A percentile compares a stretch with the other conserved stretches of the same genome.
phyloP scores from a whole-genome alignment of 2,113 vertebrate genomes.

The Prionailurus viverrinus region DNA sequence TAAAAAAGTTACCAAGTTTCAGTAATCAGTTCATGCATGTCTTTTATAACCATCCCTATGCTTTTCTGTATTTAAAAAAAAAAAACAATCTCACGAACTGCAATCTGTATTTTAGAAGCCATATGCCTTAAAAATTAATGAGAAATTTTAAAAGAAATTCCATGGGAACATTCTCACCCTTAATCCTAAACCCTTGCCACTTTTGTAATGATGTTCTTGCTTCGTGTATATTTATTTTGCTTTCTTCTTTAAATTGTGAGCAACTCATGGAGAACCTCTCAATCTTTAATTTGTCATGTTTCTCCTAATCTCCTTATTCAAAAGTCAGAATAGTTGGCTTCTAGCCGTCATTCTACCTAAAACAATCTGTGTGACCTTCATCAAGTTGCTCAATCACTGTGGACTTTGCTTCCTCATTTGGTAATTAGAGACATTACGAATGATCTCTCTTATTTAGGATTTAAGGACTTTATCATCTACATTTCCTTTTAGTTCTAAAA shows the following conservation, averaged over 20 bases:
- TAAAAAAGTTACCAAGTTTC: neutral
- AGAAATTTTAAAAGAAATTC: constrained; percentile 4
- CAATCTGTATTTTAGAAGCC: neutral
- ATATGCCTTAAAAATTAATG: neutral
- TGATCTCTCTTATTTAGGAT: neutral
- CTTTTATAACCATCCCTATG: neutral
- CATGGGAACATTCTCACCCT: neutral
- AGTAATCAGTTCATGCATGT: too few species aligned
- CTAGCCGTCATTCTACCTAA: neutral
- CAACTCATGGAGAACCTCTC: neutral
- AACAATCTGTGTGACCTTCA: neutral
- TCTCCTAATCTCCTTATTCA: neutral
- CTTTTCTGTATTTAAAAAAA: neutral
- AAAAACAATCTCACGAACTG: neutral
- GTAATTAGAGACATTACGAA: neutral
- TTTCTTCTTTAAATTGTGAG: neutral
- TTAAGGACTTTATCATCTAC: neutral
- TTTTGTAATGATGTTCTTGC: neutral
- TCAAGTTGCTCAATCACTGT: neutral
- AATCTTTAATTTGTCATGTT: neutral
- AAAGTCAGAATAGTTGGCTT: constrained; percentile 8
- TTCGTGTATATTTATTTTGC: neutral
- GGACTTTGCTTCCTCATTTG: neutral
- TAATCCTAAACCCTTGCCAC: neutral
- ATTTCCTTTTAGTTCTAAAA: constrained; percentile 50